Evolutionary conservation across 1,140 invertebrate species (phyloP), one percentile per base, ranked within the genome.

Genomic region (Lamellibrachia luymesi): DNA sequence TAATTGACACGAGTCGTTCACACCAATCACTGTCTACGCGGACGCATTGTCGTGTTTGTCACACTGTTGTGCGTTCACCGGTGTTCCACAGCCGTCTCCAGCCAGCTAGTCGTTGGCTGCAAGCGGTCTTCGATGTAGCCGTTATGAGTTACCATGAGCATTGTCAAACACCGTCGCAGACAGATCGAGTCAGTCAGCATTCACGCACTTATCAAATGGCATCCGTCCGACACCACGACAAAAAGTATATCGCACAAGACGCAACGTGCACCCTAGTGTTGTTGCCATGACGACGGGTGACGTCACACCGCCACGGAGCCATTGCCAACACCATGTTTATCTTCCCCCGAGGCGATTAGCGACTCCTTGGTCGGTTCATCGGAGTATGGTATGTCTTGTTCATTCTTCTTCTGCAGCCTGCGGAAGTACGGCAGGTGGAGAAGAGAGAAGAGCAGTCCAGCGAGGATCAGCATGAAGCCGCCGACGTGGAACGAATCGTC

Each of bases 401-500:
- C 0, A 17, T 22, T 80, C 64, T 80, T 8, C 2, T 80, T 10
- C 64, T 80, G 0, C 64, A 80, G 64, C 90, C 50, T 90, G 64
- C 91, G 93, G 64, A 95, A 92, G 92, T 93, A 94, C 0, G 95
- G 95, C 17, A 95, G 52, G 92, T 94, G 94, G 13, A 96, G 94
- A 7, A 95, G 91, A 52, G 94, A 94, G 94, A 98, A 98, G 17
- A 98, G 98, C 2, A 98, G 94, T 0, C 98, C 98, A 25, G 98
- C 98, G 6, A 98, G 96, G 6, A 98, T 97, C 96, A 99, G 98
- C 96, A 99, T 97, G 0, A 97, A 97, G 56, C 98, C 98, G 64
- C 98, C 99, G 96, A 99, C 98, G 95, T 97, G 98, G 96, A 99
- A 99, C 27, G 99, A 98, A 38, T 98, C 97, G 94, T 97, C 97